These are phyloP conservation scores for Valencia hispanica DNA, from an alignment of 2,797 vertebrate species.

Conservation along the genomic window DNA sequence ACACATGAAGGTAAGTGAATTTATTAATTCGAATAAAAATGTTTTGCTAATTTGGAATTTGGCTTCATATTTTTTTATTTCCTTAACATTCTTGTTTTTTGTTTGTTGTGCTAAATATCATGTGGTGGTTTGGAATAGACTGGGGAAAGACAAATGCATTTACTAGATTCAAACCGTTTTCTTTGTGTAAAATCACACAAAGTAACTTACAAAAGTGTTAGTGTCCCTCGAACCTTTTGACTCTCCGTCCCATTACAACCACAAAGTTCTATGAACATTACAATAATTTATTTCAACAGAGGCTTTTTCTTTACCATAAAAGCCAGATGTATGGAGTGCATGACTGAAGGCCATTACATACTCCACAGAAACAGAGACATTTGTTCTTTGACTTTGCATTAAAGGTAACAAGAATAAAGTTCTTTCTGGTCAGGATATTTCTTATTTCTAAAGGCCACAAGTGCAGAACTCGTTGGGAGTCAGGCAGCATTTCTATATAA, in stretches of 20 bases:
- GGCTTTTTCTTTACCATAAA: neutral
- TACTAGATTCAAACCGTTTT: no score
- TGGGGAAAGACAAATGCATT: no score
- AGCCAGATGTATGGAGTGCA: neutral
- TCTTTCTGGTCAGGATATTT: neutral
- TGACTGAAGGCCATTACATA: neutral
- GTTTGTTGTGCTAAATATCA: neutral
- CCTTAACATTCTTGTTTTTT: neutral
- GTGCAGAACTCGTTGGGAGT: neutral
- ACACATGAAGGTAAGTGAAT: conserved; percentile 76
- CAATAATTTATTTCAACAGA: neutral
- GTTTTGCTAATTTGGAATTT: no score
- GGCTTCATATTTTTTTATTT: conserved; percentile 4
- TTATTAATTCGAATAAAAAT: neutral
- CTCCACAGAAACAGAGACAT: neutral
- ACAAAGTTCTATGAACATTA: neutral
- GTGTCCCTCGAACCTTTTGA: neutral
- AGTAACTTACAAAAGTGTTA: neutral
- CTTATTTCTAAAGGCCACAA: neutral
- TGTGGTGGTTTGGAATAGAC: no score
- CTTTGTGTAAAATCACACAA: no score
- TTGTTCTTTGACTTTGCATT: neutral
- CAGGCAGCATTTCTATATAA: neutral
- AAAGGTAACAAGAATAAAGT: neutral
- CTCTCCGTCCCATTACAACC: neutral